Evolutionary conservation across 2,113 vertebrate species (phyloP).

Genomic region (Conger conger): DNA sequence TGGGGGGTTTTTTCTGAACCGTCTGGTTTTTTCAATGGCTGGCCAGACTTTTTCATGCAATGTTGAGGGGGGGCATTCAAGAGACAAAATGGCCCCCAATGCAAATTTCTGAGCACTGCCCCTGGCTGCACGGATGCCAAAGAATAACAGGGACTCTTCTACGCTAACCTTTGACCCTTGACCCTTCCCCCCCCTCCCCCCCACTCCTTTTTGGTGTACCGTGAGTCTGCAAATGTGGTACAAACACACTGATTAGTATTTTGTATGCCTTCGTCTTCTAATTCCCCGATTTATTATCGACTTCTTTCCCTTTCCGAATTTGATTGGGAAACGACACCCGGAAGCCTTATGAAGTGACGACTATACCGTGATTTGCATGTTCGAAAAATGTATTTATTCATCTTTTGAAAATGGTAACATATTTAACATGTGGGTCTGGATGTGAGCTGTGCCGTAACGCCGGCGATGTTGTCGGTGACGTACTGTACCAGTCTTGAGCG

Average conservation of each 20-base stretch:
- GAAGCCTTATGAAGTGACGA: constrained; percentile 58
- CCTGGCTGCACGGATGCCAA: constrained; percentile 9
- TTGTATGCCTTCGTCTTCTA: background rate
- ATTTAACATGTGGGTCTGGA: background rate
- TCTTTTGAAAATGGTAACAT: background rate
- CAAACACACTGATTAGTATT: background rate
- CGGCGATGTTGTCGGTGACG: background rate
- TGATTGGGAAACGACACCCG: constrained; percentile 53
- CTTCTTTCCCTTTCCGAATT: constrained; percentile 34
- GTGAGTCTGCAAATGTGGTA: background rate
- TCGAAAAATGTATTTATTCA: background rate
- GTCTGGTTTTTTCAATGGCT: background rate
- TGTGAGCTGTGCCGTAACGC: background rate
- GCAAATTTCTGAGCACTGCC: background rate
- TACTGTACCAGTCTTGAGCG: constrained; percentile 7
- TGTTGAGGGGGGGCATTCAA: background rate
- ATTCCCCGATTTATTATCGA: background rate
- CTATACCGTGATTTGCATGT: background rate
- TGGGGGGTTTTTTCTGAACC: no score
- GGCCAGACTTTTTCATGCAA: background rate
- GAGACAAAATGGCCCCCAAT: background rate
- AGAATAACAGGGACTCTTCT: background rate
- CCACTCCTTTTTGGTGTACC: background rate
- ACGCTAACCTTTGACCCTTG: no score
- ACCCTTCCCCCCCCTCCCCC: no score